phyloP scores from a whole-genome alignment of 2,113 vertebrate species.

The Stomatorhinus ivindoensis region DNA sequence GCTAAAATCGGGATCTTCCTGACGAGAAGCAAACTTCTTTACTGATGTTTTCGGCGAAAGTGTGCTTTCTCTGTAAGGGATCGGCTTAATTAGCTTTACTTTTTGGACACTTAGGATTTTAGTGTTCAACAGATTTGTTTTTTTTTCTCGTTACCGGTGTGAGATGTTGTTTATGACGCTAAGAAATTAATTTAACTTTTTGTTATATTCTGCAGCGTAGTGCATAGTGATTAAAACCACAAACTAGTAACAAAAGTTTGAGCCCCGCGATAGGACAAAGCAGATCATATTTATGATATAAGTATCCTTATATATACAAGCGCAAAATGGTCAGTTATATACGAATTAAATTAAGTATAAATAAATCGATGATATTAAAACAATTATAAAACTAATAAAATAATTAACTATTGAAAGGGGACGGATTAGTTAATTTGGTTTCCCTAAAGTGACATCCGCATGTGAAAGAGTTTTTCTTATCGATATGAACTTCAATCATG shows the following conservation, averaged over 20 bases:
- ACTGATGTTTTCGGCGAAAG: not conserved
- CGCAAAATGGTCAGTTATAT: not conserved
- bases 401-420: too few species aligned
- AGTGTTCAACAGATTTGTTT: not conserved
- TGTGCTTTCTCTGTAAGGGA: not conserved
- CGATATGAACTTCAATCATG: not conserved
- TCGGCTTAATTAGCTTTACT: not conserved
- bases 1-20: not conserved
- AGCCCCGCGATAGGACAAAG: not conserved
- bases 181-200: not conserved
- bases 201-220: not conserved
- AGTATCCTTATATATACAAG: not conserved
- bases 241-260: not conserved
- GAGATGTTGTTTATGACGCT: not conserved
- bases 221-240: too few species aligned
- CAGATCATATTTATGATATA: not conserved
- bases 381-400: too few species aligned
- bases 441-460: too few species aligned
- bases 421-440: too few species aligned
- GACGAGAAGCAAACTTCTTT: not conserved
- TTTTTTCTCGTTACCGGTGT: not conserved
- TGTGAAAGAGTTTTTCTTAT: too few species aligned
- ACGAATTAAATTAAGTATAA: not conserved
- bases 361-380: too few species aligned
- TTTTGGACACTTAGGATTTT: not conserved